Evolutionary conservation across 2,113 vertebrate genomes (phyloP).

Genomic region (Leptosomus discolor): DNA sequence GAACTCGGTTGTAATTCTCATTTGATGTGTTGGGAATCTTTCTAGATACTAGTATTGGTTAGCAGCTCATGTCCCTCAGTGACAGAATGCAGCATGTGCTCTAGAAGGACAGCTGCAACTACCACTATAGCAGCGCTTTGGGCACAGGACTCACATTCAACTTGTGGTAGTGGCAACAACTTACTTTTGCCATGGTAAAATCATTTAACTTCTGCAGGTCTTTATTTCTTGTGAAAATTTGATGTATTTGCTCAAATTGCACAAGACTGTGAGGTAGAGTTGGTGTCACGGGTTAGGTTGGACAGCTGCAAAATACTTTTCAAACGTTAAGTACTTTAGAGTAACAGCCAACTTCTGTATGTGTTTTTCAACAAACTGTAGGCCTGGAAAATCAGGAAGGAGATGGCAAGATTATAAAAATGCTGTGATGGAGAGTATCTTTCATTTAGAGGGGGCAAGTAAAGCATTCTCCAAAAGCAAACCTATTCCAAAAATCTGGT

Average conservation of each 20-base stretch:
- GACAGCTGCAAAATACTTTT: background rate
- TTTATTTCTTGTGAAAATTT: background rate
- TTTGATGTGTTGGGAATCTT: background rate
- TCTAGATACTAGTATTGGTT: background rate
- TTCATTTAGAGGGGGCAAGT: background rate
- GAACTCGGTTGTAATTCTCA: background rate
- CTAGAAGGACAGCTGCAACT: background rate
- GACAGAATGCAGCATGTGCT: background rate
- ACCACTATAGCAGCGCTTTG: background rate
- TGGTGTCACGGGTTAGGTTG: too few relatives aligned
- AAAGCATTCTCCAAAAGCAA: conserved; percentile 8
- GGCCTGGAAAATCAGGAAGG: background rate
- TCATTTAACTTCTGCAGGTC: background rate
- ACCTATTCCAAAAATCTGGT: conserved; percentile 55
- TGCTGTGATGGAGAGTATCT: background rate
- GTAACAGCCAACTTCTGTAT: background rate
- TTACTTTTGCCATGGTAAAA: background rate
- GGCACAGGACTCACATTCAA: background rate
- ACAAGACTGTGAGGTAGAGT: background rate
- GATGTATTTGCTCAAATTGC: background rate
- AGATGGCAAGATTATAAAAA: background rate
- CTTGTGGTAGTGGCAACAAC: background rate
- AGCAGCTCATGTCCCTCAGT: background rate
- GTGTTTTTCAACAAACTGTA: background rate
- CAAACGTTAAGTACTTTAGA: background rate